These are phyloP conservation scores for Coelinius sp. DNA, from an alignment of 2,888 invertebrate genomes.

Conservation along the genomic window DNA sequence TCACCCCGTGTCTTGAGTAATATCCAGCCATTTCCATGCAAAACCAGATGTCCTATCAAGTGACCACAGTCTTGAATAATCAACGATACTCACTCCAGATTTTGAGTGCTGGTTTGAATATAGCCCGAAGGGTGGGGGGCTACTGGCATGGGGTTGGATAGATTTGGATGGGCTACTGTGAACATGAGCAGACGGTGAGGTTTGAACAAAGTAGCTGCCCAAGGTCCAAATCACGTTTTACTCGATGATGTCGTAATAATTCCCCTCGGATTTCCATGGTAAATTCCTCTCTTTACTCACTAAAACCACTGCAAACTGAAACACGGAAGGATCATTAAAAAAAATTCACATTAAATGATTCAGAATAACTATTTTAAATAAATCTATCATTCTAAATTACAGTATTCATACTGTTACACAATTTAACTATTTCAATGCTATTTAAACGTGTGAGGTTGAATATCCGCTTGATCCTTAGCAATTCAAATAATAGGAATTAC, in stretches of 20 bases:
- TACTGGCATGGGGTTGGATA: not conserved
- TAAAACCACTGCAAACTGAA: not conserved
- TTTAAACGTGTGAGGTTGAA: conserved; percentile 31
- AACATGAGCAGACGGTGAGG: not conserved
- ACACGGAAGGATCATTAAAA: too few species aligned
- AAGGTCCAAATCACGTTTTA: conserved; percentile 24
- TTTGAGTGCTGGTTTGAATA: not conserved
- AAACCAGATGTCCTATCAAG: conserved; percentile 13
- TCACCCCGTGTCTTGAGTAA: not conserved
- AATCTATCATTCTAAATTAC: not conserved
- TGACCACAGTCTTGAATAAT: conserved; percentile 32
- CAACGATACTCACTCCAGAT: conserved; percentile 10
- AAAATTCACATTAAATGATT: too few species aligned
- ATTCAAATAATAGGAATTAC: conserved; percentile 23
- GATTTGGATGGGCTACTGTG: conserved; percentile 16
- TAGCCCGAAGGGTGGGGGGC: not conserved
- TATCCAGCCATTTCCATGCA: not conserved
- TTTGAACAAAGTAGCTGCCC: conserved; percentile 1
- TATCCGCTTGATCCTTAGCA: not conserved
- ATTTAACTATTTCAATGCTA: conserved; percentile 14
- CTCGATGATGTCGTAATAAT: conserved; percentile 17
- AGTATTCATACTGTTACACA: not conserved
- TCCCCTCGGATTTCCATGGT: not conserved
- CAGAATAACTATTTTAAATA: not conserved
- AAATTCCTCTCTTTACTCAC: not conserved